Base-by-base conservation (phyloP, 2,888 invertebrate species). In the Metacarcinus magister region DNA sequence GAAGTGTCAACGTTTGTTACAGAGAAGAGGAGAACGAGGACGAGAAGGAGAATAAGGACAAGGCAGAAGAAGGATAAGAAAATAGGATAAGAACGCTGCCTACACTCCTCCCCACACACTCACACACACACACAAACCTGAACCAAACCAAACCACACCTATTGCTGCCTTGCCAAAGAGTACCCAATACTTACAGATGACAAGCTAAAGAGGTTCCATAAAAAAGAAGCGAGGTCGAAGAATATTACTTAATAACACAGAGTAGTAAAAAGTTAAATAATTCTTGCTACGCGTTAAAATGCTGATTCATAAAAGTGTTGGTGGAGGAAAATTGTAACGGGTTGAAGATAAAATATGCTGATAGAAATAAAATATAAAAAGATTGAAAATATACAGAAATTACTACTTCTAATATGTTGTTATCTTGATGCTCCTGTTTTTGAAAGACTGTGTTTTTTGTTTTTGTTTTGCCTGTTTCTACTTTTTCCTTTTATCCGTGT, bases 91-190 rank as follows among this genome's bases (percentile, higher is more conserved):
- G 32, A 13, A 82, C 32, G 32, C 32, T 39, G 32, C 32, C 32
- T 32, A 82, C 82, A 82, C 82, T 32, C 32, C 13, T 8, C n/a
- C n/a, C 4, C 82, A 67, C 82, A 82, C 82, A 82, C 82, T 28
- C 82, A 82, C 82, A 82, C 82, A 82, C 82, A 82, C 82, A 82
- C 82, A 82, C 82, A 82, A n/a, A 82, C 82, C 4, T 28, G 28
- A 4, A n/a, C 10, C n/a, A n/a, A 67, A 19, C 60, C 0, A 19
- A 13, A 19, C 28, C 43, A 7, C 48, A 44, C 44, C 43, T 19
- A 0, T 23, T 44, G 44, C 91, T 44, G 19, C 8, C 19, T 44
- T 13, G 54, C 54, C 10, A 19, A 19, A 54, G 54, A 54, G 19
- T 19, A 54, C 54, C 13, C 54, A 19, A 90, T 90, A 39, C 90